Base-by-base conservation (phyloP, 2,888 invertebrate genomes). In the Epistrophella euchroma region DNA sequence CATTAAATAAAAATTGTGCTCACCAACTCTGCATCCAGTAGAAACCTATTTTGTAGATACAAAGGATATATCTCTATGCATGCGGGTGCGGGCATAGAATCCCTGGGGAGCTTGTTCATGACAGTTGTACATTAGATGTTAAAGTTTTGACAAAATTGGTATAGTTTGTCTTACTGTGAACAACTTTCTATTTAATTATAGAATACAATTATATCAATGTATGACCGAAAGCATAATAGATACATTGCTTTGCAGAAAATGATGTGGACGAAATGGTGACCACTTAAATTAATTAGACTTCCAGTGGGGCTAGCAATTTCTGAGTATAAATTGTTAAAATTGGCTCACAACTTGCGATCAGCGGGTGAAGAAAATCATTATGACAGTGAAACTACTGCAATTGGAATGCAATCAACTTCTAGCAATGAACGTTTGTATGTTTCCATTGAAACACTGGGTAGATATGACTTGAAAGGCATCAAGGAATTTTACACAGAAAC, bases 231-330 rank as follows among this genome's bases (percentile, higher is more conserved):
- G 85, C 76, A 60, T 81, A 60, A 70, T 43, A 45, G 32, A 62
- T 40, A n/a, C 47, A 60, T 28, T 35, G 15, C 17, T 37, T 28
- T 76, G 15, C 40, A 66, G 45, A 2, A 40, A 37, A 71, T 66
- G n/a, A 40, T 22, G 17, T 25, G 55, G 71, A 28, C 55, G 40
- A 22, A 35, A 35, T 45, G 22, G 73, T 74, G 85, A 70, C 76
- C 85, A 85, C 85, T 85, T 85, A 85, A 85, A 73, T 62, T 85
- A 85, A 81, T 85, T 81, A 80, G 76, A 81, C 68, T 62, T 73
- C 81, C 66, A 80, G 75, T 64, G 66, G 19, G 47, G 52, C 40
- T 17, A n/a, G 78, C 4, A 37, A 52, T 68, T 47, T 25, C 55
- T 55, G 55, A 25, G 55, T 50, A n/a, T n/a, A 40, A 60, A 60